Percentiles rank a stretch among this genome's conserved stretches.
Evolutionary conservation across 1,140 invertebrate genomes (phyloP).

Genomic region (Phortica variegata): DNA sequence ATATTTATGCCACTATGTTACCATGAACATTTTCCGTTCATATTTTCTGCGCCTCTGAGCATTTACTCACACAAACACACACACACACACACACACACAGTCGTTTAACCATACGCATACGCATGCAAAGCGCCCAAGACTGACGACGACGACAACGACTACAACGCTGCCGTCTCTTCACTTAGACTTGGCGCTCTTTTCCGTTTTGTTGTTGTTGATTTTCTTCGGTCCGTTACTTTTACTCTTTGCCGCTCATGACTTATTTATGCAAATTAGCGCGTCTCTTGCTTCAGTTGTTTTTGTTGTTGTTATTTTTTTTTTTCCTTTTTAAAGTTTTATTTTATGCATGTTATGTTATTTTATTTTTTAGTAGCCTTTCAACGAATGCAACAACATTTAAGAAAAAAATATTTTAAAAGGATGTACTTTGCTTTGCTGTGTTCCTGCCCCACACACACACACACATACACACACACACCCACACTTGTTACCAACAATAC

Average conservation of each 20-base stretch:
- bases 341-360: too few species aligned
- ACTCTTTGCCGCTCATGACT: too few species aligned
- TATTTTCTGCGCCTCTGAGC: slow-evolving; percentile 44
- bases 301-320: slow-evolving; percentile 11
- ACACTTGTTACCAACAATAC: slow-evolving; percentile 12
- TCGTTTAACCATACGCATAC: neutral
- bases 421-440: too few species aligned
- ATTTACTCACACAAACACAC: slow-evolving; percentile 9
- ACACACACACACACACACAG: neutral
- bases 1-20: slow-evolving; percentile 46
- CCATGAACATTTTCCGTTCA: slow-evolving; percentile 47
- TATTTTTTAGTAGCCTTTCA: too few species aligned
- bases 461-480: too few species aligned
- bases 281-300: slow-evolving; percentile 11
- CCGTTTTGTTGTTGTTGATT: slow-evolving; percentile 22
- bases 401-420: too few species aligned
- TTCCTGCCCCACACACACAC: too few species aligned
- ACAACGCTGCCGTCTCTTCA: slow-evolving; percentile 1
- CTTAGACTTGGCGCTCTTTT: neutral
- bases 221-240: slow-evolving; percentile 1
- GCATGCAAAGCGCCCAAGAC: too few species aligned
- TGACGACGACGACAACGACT: slow-evolving; percentile 6
- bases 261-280: slow-evolving; percentile 46
- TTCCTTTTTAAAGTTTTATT: slow-evolving; percentile 19
- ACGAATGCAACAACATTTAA: too few species aligned